phyloP scores from a whole-genome alignment of 2,888 invertebrate species.

The Lycophotia porphyrea region DNA sequence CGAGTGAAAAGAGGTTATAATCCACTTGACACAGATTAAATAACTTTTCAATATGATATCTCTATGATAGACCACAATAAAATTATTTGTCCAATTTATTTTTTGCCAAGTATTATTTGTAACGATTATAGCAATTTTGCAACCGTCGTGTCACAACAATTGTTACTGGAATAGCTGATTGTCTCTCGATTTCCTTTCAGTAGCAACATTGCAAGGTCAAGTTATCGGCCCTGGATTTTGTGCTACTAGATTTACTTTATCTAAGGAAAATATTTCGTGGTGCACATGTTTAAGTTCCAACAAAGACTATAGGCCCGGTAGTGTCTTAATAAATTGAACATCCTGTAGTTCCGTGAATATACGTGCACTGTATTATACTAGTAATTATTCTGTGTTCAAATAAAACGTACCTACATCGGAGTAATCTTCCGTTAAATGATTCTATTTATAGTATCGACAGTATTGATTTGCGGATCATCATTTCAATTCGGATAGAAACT shows the following conservation, averaged over 20 bases:
- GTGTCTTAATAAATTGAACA: conserved; percentile 19
- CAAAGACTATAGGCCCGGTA: conserved; percentile 51
- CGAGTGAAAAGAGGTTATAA: conserved; percentile 56
- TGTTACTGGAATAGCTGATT: conserved; percentile 70
- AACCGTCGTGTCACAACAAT: conserved; percentile 77
- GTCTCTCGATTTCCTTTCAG: conserved; percentile 82
- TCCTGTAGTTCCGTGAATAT: conserved; percentile 51
- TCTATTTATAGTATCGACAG: conserved; percentile 38
- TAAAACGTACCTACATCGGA: conserved; percentile 43
- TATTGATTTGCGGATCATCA: conserved; percentile 43
- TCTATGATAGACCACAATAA: conserved; percentile 54
- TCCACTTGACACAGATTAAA: conserved; percentile 67
- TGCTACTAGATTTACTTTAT: conserved; percentile 59
- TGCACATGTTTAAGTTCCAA: conserved; percentile 46
- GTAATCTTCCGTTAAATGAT: conserved; percentile 39
- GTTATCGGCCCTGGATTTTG: conserved; percentile 70
- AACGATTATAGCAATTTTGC: conserved; percentile 76
- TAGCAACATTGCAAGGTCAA: conserved; percentile 71
- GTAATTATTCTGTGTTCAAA: conserved; percentile 45
- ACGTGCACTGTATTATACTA: conserved; percentile 52
- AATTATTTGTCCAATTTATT: conserved; percentile 53
- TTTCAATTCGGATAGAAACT: conserved; percentile 46
- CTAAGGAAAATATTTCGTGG: conserved; percentile 62
- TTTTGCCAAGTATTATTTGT: conserved; percentile 52
- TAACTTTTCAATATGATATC: conserved; percentile 62